Base-by-base conservation (phyloP, 2,113 vertebrate species). In the Carassius auratus region DNA sequence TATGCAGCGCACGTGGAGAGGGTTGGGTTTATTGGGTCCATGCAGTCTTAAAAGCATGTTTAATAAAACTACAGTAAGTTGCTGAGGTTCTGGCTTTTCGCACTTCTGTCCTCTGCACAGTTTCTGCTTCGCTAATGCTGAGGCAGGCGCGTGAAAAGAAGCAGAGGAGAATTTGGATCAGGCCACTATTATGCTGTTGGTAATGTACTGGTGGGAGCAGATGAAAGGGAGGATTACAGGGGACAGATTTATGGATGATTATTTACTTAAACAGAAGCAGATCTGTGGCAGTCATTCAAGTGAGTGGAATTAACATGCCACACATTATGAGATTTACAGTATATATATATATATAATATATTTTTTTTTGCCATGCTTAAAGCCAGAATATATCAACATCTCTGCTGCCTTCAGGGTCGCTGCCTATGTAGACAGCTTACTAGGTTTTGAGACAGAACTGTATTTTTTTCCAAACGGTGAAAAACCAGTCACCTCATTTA, bases 21-120 rank as follows among this genome's bases (percentile, higher is more conserved):
- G 50, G 19, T 3, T 21, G 9, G 19, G 10, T 52, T 55, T 82
- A 82, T 69, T 82, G 48, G 10, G 48, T 71, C 64, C 30, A 50
- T 38, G 50, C 68, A 57, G 66, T 59, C 26, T 73, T 73, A 57
- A 71, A 36, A 73, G 66, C 45, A 50, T 19, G 80, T 82, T 82
- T 69, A 83, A 71, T 23, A 23, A 21, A 71, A 83, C 68, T 59
- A 30, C 30, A 30, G 30, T 30, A 30, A 30, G 48, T 59, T 83
- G 30, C 68, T 42, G 15, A 59, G 50, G 52, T 73, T 81, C 48
- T 38, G 59, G 78, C 78, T 66, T 80, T 80, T 80, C 61, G n/a
- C 78, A 80, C 59, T 48, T 80, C 38, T 80, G 59, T 80, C 19
- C 59, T 26, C 8, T 19, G 48, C 55, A n/a, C 30, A 33, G 17